phyloP scores from a whole-genome alignment of 2,113 vertebrate genomes.

The Epinephelus moara region DNA sequence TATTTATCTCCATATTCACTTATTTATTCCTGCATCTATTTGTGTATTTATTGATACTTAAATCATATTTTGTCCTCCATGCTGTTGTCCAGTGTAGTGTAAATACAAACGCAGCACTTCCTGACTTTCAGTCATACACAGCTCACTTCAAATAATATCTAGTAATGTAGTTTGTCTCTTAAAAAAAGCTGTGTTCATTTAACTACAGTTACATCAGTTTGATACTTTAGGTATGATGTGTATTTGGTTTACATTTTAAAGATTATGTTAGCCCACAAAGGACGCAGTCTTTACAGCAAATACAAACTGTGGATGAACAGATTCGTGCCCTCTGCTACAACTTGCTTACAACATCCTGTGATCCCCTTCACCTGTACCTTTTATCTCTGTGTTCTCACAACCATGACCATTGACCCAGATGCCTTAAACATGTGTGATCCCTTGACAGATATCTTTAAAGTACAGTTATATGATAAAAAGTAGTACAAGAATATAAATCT shows the following conservation, averaged over 20 bases:
- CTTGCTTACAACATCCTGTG: constrained; percentile 3
- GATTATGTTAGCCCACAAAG: background rate
- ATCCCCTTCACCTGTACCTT: background rate
- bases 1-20: too few relatives aligned
- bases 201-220: background rate
- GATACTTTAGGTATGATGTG: background rate
- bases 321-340: background rate
- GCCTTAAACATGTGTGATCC: constrained; percentile 8
- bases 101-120: background rate
- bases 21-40: too few relatives aligned
- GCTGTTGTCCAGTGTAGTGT: background rate
- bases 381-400: background rate
- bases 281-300: background rate
- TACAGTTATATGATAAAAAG: background rate
- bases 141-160: background rate
- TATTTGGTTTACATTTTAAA: background rate
- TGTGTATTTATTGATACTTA: too few relatives aligned
- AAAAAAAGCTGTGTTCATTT: background rate
- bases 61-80: too few relatives aligned
- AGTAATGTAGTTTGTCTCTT: background rate
- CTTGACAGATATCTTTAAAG: background rate
- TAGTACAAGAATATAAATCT: background rate
- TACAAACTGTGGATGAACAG: background rate
- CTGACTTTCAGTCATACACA: background rate
- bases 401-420: background rate